Base-by-base conservation (phyloP, 2,888 invertebrate genomes). In the Drosophila birchii region DNA sequence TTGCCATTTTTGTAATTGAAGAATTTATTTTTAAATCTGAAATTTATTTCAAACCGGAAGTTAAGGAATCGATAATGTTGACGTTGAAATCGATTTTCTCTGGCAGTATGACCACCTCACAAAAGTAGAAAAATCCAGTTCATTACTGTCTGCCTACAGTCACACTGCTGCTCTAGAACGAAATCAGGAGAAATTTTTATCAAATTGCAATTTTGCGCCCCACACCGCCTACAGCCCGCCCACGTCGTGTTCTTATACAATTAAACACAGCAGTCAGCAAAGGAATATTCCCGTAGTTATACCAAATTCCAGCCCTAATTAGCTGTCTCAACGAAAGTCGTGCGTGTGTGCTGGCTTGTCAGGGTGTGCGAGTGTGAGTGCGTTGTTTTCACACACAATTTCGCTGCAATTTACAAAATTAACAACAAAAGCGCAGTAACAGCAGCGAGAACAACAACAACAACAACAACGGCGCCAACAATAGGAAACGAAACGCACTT, bases 401-500 rank as follows among this genome's bases (percentile, higher is more conserved):
- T 59, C 39, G 67, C 36, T 64, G 64, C 67, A 67, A 70, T 67
- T 67, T 69, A 57, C 18, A 69, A 45, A 71, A 71, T 74, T 66
- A 74, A 43, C 64, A 71, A 71, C 74, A 74, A 55, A 58, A 69
- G 34, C 67, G 49, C 70, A 70, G 70, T 39, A 68, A 53, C 32
- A 68, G 41, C 60, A 26, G 8, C 26, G n/a, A 38, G 12, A 60
- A 18, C 44, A 60, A 54, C 39, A 53, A 36, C 44, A 60, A 54
- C 39, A 53, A 36, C 51, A 60, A 16, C 68, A 60, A 41, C 44
- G 16, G n/a, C n/a, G 26, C 26, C 26, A 47, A n/a, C 63, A 32
- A 26, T 29, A 41, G 26, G 47, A 41, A 73, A 41, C 62, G 53
- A 32, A 72, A 45, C 61, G 45, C 72, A 60, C 20, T 67, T 16